Conservation (phyloP, 2,888 invertebrate genomes). For the Pycnomerus fuliginosus region DNA sequence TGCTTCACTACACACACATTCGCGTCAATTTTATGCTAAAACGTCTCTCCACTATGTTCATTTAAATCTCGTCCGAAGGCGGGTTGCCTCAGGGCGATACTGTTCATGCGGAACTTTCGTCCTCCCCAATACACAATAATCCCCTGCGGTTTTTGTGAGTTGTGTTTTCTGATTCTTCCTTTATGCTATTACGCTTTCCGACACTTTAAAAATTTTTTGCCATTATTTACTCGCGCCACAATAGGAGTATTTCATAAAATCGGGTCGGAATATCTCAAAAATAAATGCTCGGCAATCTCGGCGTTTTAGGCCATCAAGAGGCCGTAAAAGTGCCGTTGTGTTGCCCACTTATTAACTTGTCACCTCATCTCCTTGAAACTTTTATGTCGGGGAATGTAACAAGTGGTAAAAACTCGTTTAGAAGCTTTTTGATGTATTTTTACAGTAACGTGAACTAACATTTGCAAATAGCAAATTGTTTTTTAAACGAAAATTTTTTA, state of each 20-base stretch:
- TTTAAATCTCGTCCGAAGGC: constrained; percentile 21
- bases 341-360: constrained; percentile 8
- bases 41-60: constrained; percentile 23
- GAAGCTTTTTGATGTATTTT: too few relatives aligned
- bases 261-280: constrained; percentile 9
- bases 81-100: constrained; percentile 13
- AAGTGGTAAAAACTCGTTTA: too few relatives aligned
- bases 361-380: neutral
- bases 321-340: constrained; percentile 11
- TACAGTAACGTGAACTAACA: neutral
- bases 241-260: constrained; percentile 17
- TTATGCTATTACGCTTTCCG: constrained; percentile 20
- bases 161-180: constrained; percentile 25
- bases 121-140: constrained; percentile 25
- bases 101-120: constrained; percentile 25
- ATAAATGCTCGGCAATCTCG: constrained; percentile 8
- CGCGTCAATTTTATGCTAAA: constrained; percentile 33
- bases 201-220: constrained; percentile 21
- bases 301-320: neutral
- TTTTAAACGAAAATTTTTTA: neutral
- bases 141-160: constrained; percentile 23
- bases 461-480: neutral
- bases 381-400: too few relatives aligned
- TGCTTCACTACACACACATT: constrained; percentile 31
- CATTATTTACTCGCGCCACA: constrained; percentile 20